Base-by-base conservation (phyloP, 2,888 invertebrate species). In the Drosophila melanosoma region DNA sequence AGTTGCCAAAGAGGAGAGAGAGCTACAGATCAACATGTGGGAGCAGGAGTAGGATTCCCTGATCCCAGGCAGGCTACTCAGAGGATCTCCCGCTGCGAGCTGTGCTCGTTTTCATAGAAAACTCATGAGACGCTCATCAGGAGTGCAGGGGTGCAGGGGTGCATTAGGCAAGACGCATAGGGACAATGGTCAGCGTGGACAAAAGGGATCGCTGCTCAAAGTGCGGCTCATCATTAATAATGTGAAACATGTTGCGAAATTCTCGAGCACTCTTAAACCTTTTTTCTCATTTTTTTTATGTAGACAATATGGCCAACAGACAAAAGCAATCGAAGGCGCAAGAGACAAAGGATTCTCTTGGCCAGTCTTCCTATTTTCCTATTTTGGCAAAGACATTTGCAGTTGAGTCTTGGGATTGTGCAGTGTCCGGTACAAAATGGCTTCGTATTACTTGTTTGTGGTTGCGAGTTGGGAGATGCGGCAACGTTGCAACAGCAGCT, bases 181-280 rank as follows among this genome's bases (percentile, higher is more conserved):
- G 53, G 48, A 79, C 77, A 79, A 79, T 80, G 81, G 78, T 63
- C 76, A 72, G 64, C 17, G 11, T 26, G 52, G 45, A 73, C 70
- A 58, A 76, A 76, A 75, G 56, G 77, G 64, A 68, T 71, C 69
- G 40, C 70, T 35, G 69, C 57, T 32, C 32, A 57, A 40, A 74
- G 67, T 68, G 69, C 71, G 78, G 72, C 75, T 79, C 79, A 74
- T 83, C 82, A 83, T 86, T 80, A 85, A 87, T 89, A 87, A 87
- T 87, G 76, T 83, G 86, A 87, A 87, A 89, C 89, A 87, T 87
- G 87, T 89, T 89, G 90, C 87, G 76, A 87, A 88, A 88, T 89
- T 69, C 77, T 76, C 74, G 83, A 89, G 81, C 79, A 80, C 74
- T 72, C 79, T 82, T 74, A 86, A 89, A 86, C 86, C 82, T 83